Evolutionary conservation across 2,113 vertebrate genomes (phyloP).

Genomic region (Cisticola juncidis): DNA sequence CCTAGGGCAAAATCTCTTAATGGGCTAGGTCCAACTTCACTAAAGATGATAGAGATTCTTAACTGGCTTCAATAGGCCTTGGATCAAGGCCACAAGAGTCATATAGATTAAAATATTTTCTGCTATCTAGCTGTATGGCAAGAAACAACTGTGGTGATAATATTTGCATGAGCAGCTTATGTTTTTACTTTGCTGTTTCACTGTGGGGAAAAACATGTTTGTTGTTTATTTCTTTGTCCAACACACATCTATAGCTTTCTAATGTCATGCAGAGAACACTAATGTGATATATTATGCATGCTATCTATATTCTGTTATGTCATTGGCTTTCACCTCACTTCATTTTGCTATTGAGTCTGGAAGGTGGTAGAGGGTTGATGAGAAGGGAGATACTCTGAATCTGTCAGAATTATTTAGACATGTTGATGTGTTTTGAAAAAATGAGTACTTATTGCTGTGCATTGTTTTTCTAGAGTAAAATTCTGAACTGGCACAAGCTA

Average conservation of each 20-base stretch:
- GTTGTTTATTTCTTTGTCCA: constrained; percentile 13
- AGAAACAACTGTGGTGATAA: not conserved
- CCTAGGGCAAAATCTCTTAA: not conserved
- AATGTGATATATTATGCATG: constrained; percentile 56
- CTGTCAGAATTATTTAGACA: constrained; percentile 57
- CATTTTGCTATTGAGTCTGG: constrained; percentile 37
- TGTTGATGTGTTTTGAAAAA: constrained; percentile 43
- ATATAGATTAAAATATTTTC: not conserved
- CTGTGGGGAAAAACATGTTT: not conserved
- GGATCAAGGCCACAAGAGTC: not conserved
- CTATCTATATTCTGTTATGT: constrained; percentile 12
- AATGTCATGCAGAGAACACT: constrained; percentile 31
- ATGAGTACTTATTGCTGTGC: not conserved
- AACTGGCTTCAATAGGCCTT: constrained; percentile 6
- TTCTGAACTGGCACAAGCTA: not conserved
- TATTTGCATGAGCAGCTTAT: not conserved
- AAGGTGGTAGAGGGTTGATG: constrained; percentile 42
- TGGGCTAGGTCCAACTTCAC: not conserved
- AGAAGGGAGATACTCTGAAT: constrained; percentile 57
- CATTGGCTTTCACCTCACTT: constrained; percentile 40
- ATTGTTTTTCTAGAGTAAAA: constrained; percentile 5
- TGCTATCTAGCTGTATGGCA: not conserved
- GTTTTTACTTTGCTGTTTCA: not conserved
- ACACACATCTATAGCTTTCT: not conserved
- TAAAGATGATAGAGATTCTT: not conserved